Evolutionary conservation across 2,888 invertebrate genomes (phyloP), one percentile per base, ranked within the genome.

Genomic region (Apodemia duryi): DNA sequence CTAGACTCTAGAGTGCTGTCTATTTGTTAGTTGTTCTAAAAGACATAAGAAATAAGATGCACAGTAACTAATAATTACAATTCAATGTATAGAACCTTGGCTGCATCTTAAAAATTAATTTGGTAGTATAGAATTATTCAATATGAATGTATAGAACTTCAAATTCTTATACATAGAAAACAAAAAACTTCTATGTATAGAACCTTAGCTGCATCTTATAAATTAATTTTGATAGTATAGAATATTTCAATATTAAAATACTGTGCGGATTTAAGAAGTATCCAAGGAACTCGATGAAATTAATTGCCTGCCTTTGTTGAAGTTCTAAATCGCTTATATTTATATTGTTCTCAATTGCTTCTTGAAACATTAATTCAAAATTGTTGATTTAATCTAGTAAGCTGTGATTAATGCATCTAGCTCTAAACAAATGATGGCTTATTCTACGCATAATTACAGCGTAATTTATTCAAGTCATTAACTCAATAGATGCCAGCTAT

Each of bases 311-410:
- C 2, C 29, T 54, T 54, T 28, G 29, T 29, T 52, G 49, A 64
- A 57, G 66, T 63, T 65, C 65, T 65, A 67, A 71, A 70, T 72
- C 52, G 64, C 63, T 21, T 52, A 64, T 68, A 69, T 72, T 70
- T 70, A 72, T 72, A 68, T 64, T 64, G 32, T 32, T 57, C 64
- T 63, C 67, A 61, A 65, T 66, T 66, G 63, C 68, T 67, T 61
- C 51, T 41, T 65, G 41, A 63, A 63, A 61, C 67, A 64, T 68
- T 64, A 64, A 65, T 67, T 63, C 64, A 67, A 66, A 71, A 72
- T 70, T 66, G 64, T 64, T 28, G 61, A 67, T 67, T 69, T 65
- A 66, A 70, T 67, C 67, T 61, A 62, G 38, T 61, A 51, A 62
- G 65, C 65, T 29, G 62, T 29, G 62, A 62, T 62, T 62, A 46